Conservation (phyloP, 2,888 invertebrate genomes). For the Parnassius mnemosyne region DNA sequence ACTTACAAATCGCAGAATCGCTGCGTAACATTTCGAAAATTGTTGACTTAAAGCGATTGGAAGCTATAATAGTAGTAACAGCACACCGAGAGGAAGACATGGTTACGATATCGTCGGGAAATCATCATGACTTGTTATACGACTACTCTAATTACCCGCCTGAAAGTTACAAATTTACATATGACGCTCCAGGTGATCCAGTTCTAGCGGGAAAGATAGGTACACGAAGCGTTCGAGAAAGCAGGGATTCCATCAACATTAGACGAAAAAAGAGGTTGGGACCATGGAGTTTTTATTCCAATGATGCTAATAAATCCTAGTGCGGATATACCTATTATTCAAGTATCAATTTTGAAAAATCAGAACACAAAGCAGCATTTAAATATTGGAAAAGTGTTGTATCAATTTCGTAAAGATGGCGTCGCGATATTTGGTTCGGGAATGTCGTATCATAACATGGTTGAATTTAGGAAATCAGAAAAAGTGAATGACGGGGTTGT, state of each 20-base stretch:
- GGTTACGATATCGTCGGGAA: slow-evolving; percentile 45
- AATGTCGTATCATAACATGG: slow-evolving; percentile 47
- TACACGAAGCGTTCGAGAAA: slow-evolving; percentile 43
- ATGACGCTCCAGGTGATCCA: slow-evolving; percentile 43
- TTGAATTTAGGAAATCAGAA: slow-evolving; percentile 31
- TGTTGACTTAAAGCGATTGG: slow-evolving; percentile 39
- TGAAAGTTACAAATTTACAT: slow-evolving; percentile 46
- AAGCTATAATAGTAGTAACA: slow-evolving; percentile 47
- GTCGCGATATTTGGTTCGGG: slow-evolving; percentile 52
- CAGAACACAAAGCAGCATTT: slow-evolving; percentile 46
- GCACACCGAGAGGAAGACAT: slow-evolving; percentile 49
- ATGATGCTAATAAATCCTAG: slow-evolving; percentile 53
- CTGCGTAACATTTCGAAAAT: slow-evolving; percentile 41
- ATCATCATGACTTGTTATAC: slow-evolving; percentile 41
- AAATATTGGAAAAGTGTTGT: slow-evolving; percentile 44
- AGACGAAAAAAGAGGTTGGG: slow-evolving; percentile 51
- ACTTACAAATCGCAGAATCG: slow-evolving; percentile 41
- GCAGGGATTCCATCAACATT: slow-evolving; percentile 39
- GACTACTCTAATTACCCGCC: slow-evolving; percentile 52
- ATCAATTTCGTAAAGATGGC: slow-evolving; percentile 44
- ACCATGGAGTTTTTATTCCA: slow-evolving; percentile 55
- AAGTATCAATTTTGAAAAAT: slow-evolving; percentile 47
- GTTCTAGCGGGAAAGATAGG: slow-evolving; percentile 41
- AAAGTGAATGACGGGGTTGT: slow-evolving; percentile 28
- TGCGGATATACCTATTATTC: slow-evolving; percentile 50